Conservation (phyloP, 2,797 vertebrate genomes). For the Syndactyla subalaris region DNA sequence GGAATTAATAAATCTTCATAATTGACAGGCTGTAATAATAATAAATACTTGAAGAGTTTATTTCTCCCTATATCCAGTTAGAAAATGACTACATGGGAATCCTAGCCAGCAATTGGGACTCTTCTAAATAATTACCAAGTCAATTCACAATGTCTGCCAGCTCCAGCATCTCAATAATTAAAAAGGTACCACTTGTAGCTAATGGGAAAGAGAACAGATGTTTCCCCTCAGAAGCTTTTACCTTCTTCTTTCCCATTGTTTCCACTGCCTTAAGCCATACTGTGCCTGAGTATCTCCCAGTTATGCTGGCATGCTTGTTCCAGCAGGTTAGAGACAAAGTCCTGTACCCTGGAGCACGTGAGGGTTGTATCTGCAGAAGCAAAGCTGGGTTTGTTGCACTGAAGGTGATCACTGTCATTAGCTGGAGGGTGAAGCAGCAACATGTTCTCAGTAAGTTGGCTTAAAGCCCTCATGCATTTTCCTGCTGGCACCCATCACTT, state of each 20-base stretch:
- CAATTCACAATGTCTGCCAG: conserved; percentile 56
- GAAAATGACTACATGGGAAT: conserved; percentile 33
- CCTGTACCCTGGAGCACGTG: fast-evolving
- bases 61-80: conserved; percentile 49
- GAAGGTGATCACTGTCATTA: neutral
- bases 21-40: conserved; percentile 45
- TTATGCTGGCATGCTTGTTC: fast-evolving
- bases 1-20: conserved; percentile 52
- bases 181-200: conserved; percentile 47
- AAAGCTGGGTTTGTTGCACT: neutral
- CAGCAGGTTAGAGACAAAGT: neutral
- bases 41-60: conserved; percentile 56
- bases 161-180: conserved; percentile 67
- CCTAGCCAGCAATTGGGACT: conserved; percentile 27
- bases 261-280: neutral
- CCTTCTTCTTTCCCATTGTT: neutral
- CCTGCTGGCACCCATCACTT: neutral
- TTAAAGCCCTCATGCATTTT: neutral
- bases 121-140: conserved; percentile 64
- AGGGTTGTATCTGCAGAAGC: neutral
- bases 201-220: conserved; percentile 1
- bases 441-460: neutral
- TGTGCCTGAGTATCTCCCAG: neutral
- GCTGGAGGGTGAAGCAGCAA: neutral
- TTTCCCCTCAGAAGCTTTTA: neutral